A percentile compares a stretch with the other conserved stretches of the same genome.
phyloP scores from a whole-genome alignment of 2,113 vertebrate species.

The Psilopogon haemacephalus region DNA sequence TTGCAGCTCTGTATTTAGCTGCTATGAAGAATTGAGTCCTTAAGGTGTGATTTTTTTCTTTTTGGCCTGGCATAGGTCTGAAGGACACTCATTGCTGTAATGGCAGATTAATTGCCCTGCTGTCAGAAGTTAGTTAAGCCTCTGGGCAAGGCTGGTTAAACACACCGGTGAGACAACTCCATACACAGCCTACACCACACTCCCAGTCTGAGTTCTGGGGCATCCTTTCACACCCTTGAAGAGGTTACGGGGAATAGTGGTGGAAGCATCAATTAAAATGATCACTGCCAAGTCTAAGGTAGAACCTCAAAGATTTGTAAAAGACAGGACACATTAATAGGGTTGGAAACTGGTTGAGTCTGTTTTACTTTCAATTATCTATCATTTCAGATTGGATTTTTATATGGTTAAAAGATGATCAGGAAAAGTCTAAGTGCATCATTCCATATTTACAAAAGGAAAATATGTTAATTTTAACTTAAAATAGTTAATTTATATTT shows the following conservation, averaged over 20 bases:
- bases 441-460: not conserved
- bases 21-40: not conserved
- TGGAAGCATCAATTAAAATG: rapidly evolving
- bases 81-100: rapidly evolving
- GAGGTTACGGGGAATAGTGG: rapidly evolving
- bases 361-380: not conserved
- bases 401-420: rapidly evolving
- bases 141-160: not conserved
- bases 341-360: not conserved
- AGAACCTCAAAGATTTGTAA: not conserved
- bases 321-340: not conserved
- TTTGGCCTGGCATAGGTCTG: not conserved
- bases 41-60: rapidly evolving
- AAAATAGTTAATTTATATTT: not conserved
- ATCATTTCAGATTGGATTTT: not conserved
- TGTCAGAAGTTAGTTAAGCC: not conserved
- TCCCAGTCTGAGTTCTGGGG: rapidly evolving
- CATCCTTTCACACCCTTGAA: not conserved
- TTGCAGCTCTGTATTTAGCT: rapidly evolving
- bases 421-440: not conserved
- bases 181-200: rapidly evolving
- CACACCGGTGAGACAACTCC: not conserved
- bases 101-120: rapidly evolving
- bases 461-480: not conserved
- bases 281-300: not conserved